Evolutionary conservation across 2,113 vertebrate species (phyloP).

Genomic region (Myiagra hebetior): DNA sequence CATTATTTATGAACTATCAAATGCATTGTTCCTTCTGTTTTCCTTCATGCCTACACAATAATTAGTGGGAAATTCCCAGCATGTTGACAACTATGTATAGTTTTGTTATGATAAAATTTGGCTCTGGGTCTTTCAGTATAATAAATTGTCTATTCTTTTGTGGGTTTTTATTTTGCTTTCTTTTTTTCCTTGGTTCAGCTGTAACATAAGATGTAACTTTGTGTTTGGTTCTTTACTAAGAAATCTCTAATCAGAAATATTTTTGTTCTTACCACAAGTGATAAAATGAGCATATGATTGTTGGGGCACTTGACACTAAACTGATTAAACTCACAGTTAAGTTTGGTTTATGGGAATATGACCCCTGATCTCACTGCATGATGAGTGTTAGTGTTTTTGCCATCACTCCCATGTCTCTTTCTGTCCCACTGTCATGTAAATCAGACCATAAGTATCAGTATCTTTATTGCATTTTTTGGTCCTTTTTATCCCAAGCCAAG

Average conservation of each 20-base stretch:
- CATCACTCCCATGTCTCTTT: background rate
- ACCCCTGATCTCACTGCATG: background rate
- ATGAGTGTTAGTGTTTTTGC: background rate
- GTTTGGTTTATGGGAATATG: background rate
- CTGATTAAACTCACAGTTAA: background rate
- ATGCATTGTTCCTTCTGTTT: constrained; percentile 8
- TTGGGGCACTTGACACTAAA: background rate
- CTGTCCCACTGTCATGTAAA: background rate
- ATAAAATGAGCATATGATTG: background rate
- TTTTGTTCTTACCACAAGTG: background rate
- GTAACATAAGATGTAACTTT: background rate
- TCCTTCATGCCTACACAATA: constrained; percentile 6
- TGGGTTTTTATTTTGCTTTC: background rate
- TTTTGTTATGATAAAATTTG: background rate
- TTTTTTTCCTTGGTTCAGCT: background rate
- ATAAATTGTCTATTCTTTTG: background rate
- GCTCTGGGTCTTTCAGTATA: background rate
- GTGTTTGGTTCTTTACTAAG: background rate
- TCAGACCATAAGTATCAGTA: background rate
- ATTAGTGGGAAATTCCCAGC: constrained; percentile 31
- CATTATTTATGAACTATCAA: constrained; percentile 39
- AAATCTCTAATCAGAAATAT: background rate
- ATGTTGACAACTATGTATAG: background rate
- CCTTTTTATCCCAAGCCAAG: background rate
- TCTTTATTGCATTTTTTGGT: background rate